A percentile compares a stretch with the other conserved stretches of the same genome.
These are phyloP conservation scores for Aquatica leii DNA, from an alignment of 2,888 invertebrate genomes.

Conservation along the genomic window DNA sequence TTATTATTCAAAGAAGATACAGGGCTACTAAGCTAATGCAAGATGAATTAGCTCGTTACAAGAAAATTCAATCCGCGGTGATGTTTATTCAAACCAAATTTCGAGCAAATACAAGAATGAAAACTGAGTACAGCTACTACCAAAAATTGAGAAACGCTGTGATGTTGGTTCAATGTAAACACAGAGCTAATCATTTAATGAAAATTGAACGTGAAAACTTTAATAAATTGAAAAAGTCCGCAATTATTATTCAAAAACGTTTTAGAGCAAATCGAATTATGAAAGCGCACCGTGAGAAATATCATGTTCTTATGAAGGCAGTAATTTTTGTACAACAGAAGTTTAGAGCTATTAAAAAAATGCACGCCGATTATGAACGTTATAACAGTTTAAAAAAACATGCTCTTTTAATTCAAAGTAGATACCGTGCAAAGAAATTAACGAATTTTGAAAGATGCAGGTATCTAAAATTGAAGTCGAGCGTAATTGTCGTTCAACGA, in stretches of 20 bases:
- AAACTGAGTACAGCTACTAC: constrained; percentile 42
- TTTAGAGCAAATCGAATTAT: constrained; percentile 61
- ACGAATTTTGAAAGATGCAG: constrained; percentile 37
- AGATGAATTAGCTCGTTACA: not conserved
- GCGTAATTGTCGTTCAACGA: constrained; percentile 54
- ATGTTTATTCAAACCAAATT: constrained; percentile 19
- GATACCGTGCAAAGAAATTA: constrained; percentile 51
- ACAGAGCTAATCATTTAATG: constrained; percentile 48
- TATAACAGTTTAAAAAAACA: constrained; percentile 54
- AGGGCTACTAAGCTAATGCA: not conserved
- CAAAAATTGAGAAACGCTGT: constrained; percentile 42
- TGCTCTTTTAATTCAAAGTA: constrained; percentile 40
- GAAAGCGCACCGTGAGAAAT: constrained; percentile 50
- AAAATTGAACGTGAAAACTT: constrained; percentile 30
- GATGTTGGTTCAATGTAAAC: constrained; percentile 45
- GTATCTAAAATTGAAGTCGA: constrained; percentile 40
- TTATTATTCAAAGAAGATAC: constrained; percentile 40
- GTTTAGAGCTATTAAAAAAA: constrained; percentile 42
- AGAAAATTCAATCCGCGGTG: not conserved
- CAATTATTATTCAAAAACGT: constrained; percentile 63
- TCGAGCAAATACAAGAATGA: constrained; percentile 37
- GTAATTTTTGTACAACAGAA: constrained; percentile 30
- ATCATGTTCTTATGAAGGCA: constrained; percentile 46
- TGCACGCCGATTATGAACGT: constrained; percentile 40
- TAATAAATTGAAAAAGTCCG: constrained; percentile 48